A percentile compares a stretch with the other conserved stretches of the same genome.
phyloP scores from a whole-genome alignment of 92 coral and sea anemone species.

The Epizoanthus ramosus region DNA sequence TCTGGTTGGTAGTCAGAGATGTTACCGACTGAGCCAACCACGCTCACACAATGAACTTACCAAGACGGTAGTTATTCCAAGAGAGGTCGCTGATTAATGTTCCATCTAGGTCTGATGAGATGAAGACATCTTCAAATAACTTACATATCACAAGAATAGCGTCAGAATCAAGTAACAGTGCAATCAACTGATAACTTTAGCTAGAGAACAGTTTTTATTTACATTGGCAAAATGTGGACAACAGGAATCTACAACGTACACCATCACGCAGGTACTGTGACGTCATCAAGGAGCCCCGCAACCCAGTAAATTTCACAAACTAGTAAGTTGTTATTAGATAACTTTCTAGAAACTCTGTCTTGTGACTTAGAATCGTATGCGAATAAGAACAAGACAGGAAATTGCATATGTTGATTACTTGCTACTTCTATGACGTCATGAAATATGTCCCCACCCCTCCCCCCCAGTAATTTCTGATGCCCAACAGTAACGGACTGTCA shows the following conservation, averaged over 20 bases:
- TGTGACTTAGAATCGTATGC: conserved; percentile 17
- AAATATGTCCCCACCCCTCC: conserved; percentile 12
- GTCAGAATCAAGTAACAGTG: conserved; percentile 31
- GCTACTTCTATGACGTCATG: neutral
- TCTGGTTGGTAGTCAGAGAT: no score
- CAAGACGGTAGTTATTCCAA: conserved; percentile 41
- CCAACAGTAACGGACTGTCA: conserved; percentile 36
- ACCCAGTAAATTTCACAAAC: conserved; percentile 27
- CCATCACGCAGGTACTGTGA: conserved; percentile 34
- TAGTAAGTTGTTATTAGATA: conserved; percentile 22
- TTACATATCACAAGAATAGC: neutral
- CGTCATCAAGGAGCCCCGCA: conserved; percentile 29
- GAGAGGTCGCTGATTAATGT: conserved; percentile 35
- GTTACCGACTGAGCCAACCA: no score
- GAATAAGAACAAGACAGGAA: neutral
- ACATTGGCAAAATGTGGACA: conserved; percentile 32
- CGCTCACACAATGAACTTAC: no score
- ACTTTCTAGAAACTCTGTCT: conserved; percentile 27
- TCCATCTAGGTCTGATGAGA: conserved; percentile 4
- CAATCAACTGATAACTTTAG: conserved; percentile 12
- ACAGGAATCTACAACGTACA: conserved; percentile 6
- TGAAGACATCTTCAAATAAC: conserved; percentile 10
- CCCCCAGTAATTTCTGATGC: conserved; percentile 35
- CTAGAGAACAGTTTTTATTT: conserved; percentile 27
- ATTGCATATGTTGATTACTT: conserved; percentile 3